Base-by-base conservation (phyloP, 2,113 vertebrate genomes). In the Tetraodon nigroviridis region DNA sequence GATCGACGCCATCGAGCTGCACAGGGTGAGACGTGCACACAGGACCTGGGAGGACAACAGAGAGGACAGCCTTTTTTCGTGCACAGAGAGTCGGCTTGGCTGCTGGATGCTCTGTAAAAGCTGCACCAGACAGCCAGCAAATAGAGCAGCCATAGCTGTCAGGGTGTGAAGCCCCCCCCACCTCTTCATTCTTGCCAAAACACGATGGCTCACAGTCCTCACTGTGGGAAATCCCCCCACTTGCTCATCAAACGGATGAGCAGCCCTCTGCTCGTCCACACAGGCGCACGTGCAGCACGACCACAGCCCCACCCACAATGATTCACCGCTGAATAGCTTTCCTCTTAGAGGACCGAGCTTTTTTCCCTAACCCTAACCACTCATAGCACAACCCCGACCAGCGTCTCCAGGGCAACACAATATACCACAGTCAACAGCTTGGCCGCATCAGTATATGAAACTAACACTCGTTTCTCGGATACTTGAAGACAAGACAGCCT, bases 1-100 rank as follows among this genome's bases (percentile, higher is more conserved):
- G 97, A 91, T 98, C 60, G 94, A 98, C 73, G 92, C 93, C 59
- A 92, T 99, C 45, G 95, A 98, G 62, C 92, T 95, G 65, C 95
- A 98, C 86, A 94, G 93, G 92, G 97, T 98, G 85, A 79, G 86
- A 51, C 50, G 0, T 0, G 3, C 61, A 37, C 32, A 12, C 10
- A 37, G 32, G 2, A 37, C 12, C 32, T 37, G 32, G 32, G 32
- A 37, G 32, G 32, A 37, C 10, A 37, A 37, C 32, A 37, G 10
- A 37, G 4, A 37, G 1, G 11, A 37, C 10, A 37, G 56, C 42
- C 19, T 13, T 50, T 50, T 48, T 55, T 59, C 29, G 53, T 37
- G 24, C 41, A 37, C 40, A 32, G 11, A 73, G 42, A 29, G 42
- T 56, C 37, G n/a, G 27, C 51, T 27, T 2, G 17, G 19, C 32